Evolutionary conservation across 2,888 invertebrate species (phyloP).

Genomic region (Sinelater perroti): DNA sequence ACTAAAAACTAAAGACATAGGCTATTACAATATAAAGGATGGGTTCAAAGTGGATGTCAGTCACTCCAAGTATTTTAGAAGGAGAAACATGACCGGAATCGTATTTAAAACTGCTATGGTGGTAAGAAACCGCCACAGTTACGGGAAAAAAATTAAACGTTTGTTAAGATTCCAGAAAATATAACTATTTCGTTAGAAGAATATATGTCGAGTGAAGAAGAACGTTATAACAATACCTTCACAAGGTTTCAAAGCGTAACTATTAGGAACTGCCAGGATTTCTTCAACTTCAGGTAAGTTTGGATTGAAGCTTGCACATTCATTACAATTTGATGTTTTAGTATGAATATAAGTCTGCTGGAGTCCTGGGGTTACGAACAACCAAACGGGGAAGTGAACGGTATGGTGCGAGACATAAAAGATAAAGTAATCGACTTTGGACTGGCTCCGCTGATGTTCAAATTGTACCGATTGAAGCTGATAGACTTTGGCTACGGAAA

Average conservation of each 20-base stretch:
- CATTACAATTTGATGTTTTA: constrained; percentile 47
- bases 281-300: constrained; percentile 73
- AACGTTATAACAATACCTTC: constrained; percentile 68
- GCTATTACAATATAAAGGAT: constrained; percentile 59
- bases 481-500: constrained; percentile 65
- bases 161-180: constrained; percentile 56
- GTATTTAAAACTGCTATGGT: constrained; percentile 66
- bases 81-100: constrained; percentile 67
- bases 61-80: constrained; percentile 46
- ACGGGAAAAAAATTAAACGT: background rate
- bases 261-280: constrained; percentile 67
- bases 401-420: constrained; percentile 69
- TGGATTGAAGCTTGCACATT: background rate
- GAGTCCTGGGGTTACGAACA: constrained; percentile 71
- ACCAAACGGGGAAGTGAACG: constrained; percentile 70
- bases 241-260: constrained; percentile 71
- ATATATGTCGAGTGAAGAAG: constrained; percentile 64
- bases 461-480: constrained; percentile 65
- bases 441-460: constrained; percentile 72
- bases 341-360: constrained; percentile 61
- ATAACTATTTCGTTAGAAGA: constrained; percentile 59
- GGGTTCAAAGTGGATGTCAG: constrained; percentile 43
- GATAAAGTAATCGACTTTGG: constrained; percentile 70
- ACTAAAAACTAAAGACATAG: constrained; percentile 62
- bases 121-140: constrained; percentile 49